A percentile compares a stretch with the other conserved stretches of the same genome.
phyloP scores from a whole-genome alignment of 2,113 vertebrate genomes.

The Pangasianodon gigas region DNA sequence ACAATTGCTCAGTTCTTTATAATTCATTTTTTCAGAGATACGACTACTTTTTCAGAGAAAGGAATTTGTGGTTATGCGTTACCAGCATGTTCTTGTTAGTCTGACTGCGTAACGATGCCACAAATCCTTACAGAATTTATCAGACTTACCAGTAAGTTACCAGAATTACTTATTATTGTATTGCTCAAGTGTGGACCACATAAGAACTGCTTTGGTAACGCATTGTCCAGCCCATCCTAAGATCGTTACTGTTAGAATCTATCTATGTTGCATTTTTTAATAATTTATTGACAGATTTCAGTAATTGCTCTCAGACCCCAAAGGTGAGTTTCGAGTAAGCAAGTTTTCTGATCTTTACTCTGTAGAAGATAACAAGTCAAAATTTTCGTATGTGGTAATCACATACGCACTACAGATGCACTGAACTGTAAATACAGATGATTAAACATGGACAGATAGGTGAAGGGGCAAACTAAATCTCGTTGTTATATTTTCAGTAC shows the following conservation, averaged over 20 bases:
- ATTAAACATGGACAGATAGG: background rate
- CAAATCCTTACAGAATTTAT: background rate
- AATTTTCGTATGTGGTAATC: background rate
- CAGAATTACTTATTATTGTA: background rate
- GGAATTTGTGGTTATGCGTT: background rate
- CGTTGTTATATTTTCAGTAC: background rate
- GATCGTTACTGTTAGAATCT: background rate
- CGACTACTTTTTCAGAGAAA: background rate
- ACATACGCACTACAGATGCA: background rate
- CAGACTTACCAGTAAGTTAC: background rate
- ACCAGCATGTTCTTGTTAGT: background rate
- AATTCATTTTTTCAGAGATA: background rate
- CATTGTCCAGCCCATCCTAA: background rate
- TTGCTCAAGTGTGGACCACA: background rate
- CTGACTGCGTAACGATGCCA: background rate
- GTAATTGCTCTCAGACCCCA: background rate
- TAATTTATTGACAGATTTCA: background rate
- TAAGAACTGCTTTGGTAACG: background rate
- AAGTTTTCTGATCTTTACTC: background rate
- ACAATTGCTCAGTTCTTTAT: background rate
- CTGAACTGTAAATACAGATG: background rate
- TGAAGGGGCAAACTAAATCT: background rate
- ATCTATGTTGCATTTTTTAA: background rate
- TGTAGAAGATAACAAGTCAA: background rate
- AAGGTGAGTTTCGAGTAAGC: background rate